These are phyloP conservation scores for Ciconia boyciana DNA, from an alignment of 2,113 vertebrate species.

Conservation along the genomic window DNA sequence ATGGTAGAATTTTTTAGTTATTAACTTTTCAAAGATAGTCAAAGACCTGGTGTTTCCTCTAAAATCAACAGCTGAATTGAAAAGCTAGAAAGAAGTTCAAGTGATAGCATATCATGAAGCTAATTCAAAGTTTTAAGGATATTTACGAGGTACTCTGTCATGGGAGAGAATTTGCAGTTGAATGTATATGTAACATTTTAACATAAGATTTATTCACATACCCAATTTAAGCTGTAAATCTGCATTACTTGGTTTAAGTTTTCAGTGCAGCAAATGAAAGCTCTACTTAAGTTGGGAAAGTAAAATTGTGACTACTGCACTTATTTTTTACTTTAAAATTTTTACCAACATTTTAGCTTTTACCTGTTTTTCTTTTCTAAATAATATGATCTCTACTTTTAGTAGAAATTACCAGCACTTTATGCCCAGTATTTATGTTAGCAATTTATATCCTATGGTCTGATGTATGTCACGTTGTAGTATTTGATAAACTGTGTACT, in stretches of 20 bases:
- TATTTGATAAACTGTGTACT: neutral
- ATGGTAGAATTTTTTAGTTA: conserved; percentile 1
- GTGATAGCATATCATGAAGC: neutral
- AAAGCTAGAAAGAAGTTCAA: neutral
- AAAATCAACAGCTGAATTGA: neutral
- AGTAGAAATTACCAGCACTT: neutral
- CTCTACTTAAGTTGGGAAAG: neutral
- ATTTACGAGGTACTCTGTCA: neutral
- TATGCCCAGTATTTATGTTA: neutral
- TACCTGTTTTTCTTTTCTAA: neutral
- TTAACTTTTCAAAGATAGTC: neutral
- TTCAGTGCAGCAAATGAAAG: neutral
- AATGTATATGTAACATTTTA: neutral
- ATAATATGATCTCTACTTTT: neutral
- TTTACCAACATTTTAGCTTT: neutral
- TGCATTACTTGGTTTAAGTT: neutral
- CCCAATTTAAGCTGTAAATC: neutral
- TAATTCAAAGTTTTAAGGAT: neutral
- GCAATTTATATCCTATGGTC: neutral
- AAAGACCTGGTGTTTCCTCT: neutral
- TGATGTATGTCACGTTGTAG: neutral
- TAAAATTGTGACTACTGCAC: neutral
- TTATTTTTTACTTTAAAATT: neutral
- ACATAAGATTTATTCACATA: neutral
- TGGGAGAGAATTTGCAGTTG: neutral